Evolutionary conservation across 2,113 vertebrate genomes (phyloP).

Genomic region (Eretmochelys imbricata): DNA sequence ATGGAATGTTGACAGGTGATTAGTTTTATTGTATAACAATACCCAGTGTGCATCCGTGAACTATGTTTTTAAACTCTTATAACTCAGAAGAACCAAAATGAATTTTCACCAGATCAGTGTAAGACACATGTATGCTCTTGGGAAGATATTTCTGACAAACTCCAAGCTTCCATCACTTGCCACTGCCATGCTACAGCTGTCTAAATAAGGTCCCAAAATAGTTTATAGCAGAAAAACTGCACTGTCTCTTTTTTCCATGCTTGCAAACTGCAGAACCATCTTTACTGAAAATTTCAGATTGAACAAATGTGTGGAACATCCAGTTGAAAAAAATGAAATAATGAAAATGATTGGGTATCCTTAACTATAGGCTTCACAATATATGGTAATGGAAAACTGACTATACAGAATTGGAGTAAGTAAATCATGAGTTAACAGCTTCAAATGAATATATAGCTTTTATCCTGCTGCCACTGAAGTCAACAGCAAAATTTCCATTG

Average conservation of each 20-base stretch:
- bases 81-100: not conserved
- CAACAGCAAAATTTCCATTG: not conserved
- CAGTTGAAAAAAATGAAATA: not conserved
- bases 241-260: not conserved
- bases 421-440: not conserved
- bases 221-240: not conserved
- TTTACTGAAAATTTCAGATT: not conserved
- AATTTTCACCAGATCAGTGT: not conserved
- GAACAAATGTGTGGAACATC: not conserved
- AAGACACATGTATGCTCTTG: not conserved
- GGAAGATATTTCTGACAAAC: not conserved
- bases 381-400: not conserved
- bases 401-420: not conserved
- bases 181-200: rapidly evolving
- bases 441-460: not conserved
- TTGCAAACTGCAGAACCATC: not conserved
- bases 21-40: not conserved
- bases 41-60: not conserved
- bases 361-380: not conserved
- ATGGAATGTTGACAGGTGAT: rapidly evolving
- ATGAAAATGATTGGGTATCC: not conserved
- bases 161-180: not conserved
- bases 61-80: conserved; percentile 6
- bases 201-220: not conserved
- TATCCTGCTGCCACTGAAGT: not conserved